Base-by-base conservation (phyloP, 2,113 vertebrate species). In the Octodon degus region DNA sequence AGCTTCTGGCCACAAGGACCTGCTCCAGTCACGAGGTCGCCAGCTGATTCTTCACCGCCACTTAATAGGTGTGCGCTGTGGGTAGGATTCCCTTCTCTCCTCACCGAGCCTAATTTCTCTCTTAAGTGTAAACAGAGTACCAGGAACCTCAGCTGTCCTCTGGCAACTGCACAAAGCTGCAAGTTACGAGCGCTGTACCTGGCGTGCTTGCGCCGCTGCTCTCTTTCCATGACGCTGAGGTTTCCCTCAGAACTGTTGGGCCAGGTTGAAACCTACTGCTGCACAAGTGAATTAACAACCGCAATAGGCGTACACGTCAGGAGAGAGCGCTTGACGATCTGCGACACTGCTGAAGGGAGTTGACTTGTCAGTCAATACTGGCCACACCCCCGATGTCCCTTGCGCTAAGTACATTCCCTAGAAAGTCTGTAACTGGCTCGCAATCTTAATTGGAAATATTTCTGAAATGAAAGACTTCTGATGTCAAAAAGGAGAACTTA, bases 401-500 rank as follows among this genome's bases (percentile, higher is more conserved):
- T 62, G 67, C 10, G 77, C 50, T 67, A 84, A 90, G 19, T 30
- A 62, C 3, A 7, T 25, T 92, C 40, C 5, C 32, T 53, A 93
- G 37, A 94, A 94, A 80, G 10, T 81, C 85, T 3, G 63, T 40
- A 91, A 77, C 22, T 86, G 32, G 53, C 2, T 80, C 58, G 13
- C 3, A 89, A 77, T 89, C 16, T 86, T 95, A 93, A 47, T 30
- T 80, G 34, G 37, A 95, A 87, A 86, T 80, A 24, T 53, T 79
- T 95, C 95, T 34, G 13, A 88, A 94, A 95, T 86, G 90, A 95
- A 86, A 68, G 27, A n/a, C 4, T 74, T 90, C n/a, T 91, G 1
- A 37, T 92, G 55, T 86, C 79, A 95, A 92, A 79, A 90, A 77
- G 67, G 93, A 93, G 27, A 87, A 70, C 32, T 96, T 92, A 82